Base-by-base conservation (phyloP, 2,888 invertebrate genomes). In the Drosophila monieri region DNA sequence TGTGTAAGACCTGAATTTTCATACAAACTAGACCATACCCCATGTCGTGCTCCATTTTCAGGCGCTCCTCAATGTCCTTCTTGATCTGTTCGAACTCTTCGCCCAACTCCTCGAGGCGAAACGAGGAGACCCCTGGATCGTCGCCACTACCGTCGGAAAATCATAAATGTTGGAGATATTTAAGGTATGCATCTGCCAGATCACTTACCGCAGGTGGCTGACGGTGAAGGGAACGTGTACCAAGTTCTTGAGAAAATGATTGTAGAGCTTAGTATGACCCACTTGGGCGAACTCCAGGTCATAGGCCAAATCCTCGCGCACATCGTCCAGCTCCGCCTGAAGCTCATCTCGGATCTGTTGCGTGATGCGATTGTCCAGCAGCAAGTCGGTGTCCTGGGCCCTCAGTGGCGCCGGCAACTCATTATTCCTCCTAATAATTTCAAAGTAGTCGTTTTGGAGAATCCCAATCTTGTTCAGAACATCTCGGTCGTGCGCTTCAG, bases 221-320 rank as follows among this genome's bases (percentile, higher is more conserved):
- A 95, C 91, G 14, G 92, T 92, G 52, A 95, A 93, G 0, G 95
- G 94, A 79, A 93, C 94, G 23, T 94, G 93, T 60, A 95, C 94
- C 35, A 96, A 90, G 8, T 94, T 93, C 64, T 94, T 92, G 15
- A 95, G 93, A 76, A 95, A 96, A 77, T 94, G 93, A 6, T 93
- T 92, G 85, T 93, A 92, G 84, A 96, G 92, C 87, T 95, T 95
- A 23, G 93, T 85, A 14, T 94, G 91, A 2, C 92, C 93, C 3
- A 95, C 88, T 74, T 94, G 93, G 0, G 95, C 95, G 70, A 94
- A 95, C 77, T 95, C 95, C 2, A 95, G 92, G 70, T 95, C 94
- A 85, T 94, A 95, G 0, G 94, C 95, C 32, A 95, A 89, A 89
- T 95, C 95, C 41, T 93, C 92, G 23, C 93, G 92, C 1, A 95